These are phyloP conservation scores for Myotis planiceps DNA, from an alignment of 2,797 vertebrate species.

Conservation along the genomic window DNA sequence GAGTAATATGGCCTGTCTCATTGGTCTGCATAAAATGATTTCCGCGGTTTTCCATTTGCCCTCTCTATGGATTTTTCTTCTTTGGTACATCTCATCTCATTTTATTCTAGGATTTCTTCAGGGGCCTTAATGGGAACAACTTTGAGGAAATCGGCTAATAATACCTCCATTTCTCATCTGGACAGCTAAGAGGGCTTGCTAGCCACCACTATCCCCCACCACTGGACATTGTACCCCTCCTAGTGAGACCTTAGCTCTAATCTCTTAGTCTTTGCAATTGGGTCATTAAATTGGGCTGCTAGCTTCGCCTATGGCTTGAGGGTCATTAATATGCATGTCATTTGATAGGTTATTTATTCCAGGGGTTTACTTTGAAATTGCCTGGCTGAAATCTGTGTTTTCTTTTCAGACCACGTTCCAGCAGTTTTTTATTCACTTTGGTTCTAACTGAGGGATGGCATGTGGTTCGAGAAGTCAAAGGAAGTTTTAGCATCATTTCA, in stretches of 20 bases:
- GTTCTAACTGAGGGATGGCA: slow-evolving; percentile 58
- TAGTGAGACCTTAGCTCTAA: slow-evolving; percentile 64
- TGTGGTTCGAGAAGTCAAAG: slow-evolving; percentile 44
- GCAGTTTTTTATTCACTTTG: slow-evolving; percentile 63
- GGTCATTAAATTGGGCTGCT: slow-evolving; percentile 78
- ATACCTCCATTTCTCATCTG: slow-evolving; percentile 67
- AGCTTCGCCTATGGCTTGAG: slow-evolving; percentile 64
- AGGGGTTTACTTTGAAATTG: slow-evolving; percentile 79
- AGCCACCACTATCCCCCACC: slow-evolving; percentile 33
- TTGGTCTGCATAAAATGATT: slow-evolving; percentile 49
- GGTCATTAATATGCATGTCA: slow-evolving; percentile 78
- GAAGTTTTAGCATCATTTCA: slow-evolving; percentile 64
- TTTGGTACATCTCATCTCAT: slow-evolving; percentile 49
- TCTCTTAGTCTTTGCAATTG: slow-evolving; percentile 71
- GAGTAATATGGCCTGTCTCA: slow-evolving; percentile 34
- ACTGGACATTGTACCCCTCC: slow-evolving; percentile 25
- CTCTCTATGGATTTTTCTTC: slow-evolving; percentile 58
- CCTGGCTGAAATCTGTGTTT: slow-evolving; percentile 59
- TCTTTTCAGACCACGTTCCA: slow-evolving; percentile 74
- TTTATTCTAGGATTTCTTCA: slow-evolving; percentile 40
- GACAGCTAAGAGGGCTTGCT: slow-evolving; percentile 69
- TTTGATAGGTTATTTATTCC: slow-evolving; percentile 72
- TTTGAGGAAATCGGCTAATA: slow-evolving; percentile 64
- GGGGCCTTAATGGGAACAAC: slow-evolving; percentile 36
- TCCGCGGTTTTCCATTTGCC: neutral